Percentiles rank a stretch among this genome's conserved stretches.
Evolutionary conservation across 2,113 vertebrate genomes (phyloP).

Genomic region (Heptranchias perlo): DNA sequence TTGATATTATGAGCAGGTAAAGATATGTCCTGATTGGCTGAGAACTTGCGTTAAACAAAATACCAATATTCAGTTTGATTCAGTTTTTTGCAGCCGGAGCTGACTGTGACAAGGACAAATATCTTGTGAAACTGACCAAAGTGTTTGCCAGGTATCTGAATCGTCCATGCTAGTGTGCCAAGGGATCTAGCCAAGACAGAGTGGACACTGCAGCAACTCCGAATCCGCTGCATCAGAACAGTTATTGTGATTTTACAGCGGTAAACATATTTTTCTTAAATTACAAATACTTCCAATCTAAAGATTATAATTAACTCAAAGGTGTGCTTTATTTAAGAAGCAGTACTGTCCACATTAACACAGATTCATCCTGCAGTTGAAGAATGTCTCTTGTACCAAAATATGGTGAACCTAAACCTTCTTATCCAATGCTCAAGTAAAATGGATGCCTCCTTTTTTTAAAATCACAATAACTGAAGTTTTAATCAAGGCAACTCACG

Average conservation of each 20-base stretch:
- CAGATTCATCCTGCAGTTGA: background rate
- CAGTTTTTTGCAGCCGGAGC: background rate
- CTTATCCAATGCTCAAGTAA: background rate
- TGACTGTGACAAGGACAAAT: background rate
- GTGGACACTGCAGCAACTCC: background rate
- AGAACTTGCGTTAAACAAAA: background rate
- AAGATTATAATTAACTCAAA: background rate
- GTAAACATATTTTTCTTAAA: background rate
- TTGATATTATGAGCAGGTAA: background rate
- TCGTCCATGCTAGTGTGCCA: no score
- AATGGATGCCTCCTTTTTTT: background rate
- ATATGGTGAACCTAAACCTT: background rate
- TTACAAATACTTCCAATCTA: background rate
- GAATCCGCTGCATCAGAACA: background rate
- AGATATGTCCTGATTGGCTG: background rate
- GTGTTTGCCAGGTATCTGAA: no score
- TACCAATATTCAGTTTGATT: background rate
- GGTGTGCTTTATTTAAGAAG: background rate
- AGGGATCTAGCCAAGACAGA: no score
- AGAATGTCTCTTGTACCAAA: background rate
- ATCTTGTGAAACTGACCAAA: background rate
- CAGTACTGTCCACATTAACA: background rate
- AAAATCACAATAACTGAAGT: background rate
- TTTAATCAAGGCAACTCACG: slow-evolving; percentile 14
- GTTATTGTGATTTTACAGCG: background rate